Evolutionary conservation across 2,113 vertebrate genomes (phyloP), one percentile per base, ranked within the genome.

Genomic region (Halichoeres trimaculatus): DNA sequence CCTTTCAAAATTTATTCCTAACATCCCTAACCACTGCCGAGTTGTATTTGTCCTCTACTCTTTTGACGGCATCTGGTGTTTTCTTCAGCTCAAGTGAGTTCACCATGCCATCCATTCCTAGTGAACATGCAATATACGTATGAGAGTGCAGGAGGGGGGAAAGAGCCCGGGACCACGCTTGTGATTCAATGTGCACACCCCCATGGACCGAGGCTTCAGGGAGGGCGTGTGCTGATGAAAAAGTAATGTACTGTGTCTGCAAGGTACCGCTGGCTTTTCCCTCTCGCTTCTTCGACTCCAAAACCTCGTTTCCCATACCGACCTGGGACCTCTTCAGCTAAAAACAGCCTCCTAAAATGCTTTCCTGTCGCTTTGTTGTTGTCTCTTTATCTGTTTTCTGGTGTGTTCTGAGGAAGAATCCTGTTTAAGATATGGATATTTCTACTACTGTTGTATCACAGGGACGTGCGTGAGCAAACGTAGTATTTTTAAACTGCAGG

Each of bases 191-290:
- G 77, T 61, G 77, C 86, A 79, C 65, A 73, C 89, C 86, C 87
- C 86, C 86, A 60, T 76, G 83, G 92, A 88, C 89, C 78, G 57
- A 77, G 69, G 86, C 88, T 90, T 91, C 89, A 85, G 92, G 92
- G 91, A 90, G 85, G 76, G 83, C 87, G 88, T 91, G 88, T 87
- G 91, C 91, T 93, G 93, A 93, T 93, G 94, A 93, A 93, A 94
- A 94, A 92, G 90, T 93, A 93, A 93, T 93, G 91, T 93, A 91
- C 80, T 92, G 90, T 91, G 91, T 92, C 91, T 91, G 88, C 83
- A 87, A 91, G 92, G 90, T 89, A 80, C 76, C 76, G 85, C 88
- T 83, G 70, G 78, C 81, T 86, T 86, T 67, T 78, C 78, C 80
- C 84, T 78, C 68, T 84, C 19, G 51, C 83, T 85, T 88, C 88